These are phyloP conservation scores for Odontomachus brunneus DNA, from an alignment of 1,140 invertebrate species.

Conservation along the genomic window DNA sequence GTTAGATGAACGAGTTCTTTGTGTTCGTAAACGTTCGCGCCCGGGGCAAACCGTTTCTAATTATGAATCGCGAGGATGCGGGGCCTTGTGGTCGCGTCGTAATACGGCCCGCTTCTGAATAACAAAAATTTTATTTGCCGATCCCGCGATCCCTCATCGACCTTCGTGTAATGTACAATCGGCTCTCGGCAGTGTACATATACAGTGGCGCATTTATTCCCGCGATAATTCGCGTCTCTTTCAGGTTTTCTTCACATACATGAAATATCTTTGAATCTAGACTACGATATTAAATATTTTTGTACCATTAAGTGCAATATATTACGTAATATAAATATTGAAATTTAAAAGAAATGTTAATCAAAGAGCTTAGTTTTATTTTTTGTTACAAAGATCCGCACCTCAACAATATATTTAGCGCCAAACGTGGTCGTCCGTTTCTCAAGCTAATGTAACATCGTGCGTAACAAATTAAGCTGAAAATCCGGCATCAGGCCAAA, in stretches of 20 bases:
- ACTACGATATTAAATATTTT: background rate
- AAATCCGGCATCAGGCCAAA: too few relatives aligned
- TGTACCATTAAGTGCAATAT: too few relatives aligned
- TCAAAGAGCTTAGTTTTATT: too few relatives aligned
- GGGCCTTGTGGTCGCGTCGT: constrained; percentile 76
- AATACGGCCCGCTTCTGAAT: constrained; percentile 36
- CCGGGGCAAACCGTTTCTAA: constrained; percentile 57
- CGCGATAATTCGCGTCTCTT: too few relatives aligned
- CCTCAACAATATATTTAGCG: too few relatives aligned
- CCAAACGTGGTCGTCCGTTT: too few relatives aligned
- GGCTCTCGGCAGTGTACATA: background rate
- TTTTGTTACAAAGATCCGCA: too few relatives aligned
- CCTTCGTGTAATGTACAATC: constrained; percentile 30
- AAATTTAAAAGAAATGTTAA: too few relatives aligned
- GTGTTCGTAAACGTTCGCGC: constrained; percentile 44
- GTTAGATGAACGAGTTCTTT: constrained; percentile 56
- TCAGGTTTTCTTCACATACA: constrained; percentile 7
- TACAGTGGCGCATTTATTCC: background rate
- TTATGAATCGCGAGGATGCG: constrained; percentile 71
- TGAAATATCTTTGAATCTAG: background rate
- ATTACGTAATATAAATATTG: too few relatives aligned
- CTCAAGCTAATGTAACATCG: too few relatives aligned
- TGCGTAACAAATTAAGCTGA: too few relatives aligned
- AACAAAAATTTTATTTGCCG: constrained; percentile 58
- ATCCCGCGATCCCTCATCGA: constrained; percentile 43